phyloP scores from a whole-genome alignment of 2,888 invertebrate species.

The Leptopilina myrica region DNA sequence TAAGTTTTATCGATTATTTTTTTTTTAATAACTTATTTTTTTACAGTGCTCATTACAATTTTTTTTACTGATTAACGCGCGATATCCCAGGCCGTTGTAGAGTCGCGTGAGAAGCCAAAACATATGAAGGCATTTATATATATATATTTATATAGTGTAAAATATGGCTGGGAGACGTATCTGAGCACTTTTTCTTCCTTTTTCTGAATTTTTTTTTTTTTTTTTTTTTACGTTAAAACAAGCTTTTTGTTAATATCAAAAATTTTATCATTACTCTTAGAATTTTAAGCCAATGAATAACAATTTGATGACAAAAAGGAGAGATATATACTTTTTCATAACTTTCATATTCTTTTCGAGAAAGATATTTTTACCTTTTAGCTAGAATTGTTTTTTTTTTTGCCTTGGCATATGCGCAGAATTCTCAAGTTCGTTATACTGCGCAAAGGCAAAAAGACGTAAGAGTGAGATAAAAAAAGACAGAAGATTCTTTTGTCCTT shows the following conservation, averaged over 20 bases:
- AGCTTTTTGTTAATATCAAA: conserved; percentile 16
- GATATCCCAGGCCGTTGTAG: conserved; percentile 37
- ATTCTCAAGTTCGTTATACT: no score
- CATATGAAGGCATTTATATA: conserved; percentile 73
- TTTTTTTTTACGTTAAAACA: conserved; percentile 4
- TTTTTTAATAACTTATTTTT: conserved; percentile 3
- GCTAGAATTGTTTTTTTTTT: no score
- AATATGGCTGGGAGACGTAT: conserved; percentile 16
- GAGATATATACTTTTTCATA: no score
- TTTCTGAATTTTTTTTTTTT: neutral
- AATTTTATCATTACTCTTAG: neutral
- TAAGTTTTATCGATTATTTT: conserved; percentile 24
- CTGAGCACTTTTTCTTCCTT: conserved; percentile 18
- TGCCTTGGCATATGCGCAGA: no score
- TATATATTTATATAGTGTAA: conserved; percentile 35
- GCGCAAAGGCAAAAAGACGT: no score
- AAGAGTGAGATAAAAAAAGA: no score
- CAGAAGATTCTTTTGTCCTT: no score
- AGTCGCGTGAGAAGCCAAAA: conserved; percentile 72
- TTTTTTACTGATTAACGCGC: conserved; percentile 20
- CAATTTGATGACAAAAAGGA: no score
- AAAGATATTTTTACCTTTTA: no score
- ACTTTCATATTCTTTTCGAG: no score
- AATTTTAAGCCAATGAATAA: no score
- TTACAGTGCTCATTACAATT: conserved; percentile 23